Evolutionary conservation across 2,113 vertebrate species (phyloP), one percentile per base, ranked within the genome.

Genomic region (Scophthalmus maximus): DNA sequence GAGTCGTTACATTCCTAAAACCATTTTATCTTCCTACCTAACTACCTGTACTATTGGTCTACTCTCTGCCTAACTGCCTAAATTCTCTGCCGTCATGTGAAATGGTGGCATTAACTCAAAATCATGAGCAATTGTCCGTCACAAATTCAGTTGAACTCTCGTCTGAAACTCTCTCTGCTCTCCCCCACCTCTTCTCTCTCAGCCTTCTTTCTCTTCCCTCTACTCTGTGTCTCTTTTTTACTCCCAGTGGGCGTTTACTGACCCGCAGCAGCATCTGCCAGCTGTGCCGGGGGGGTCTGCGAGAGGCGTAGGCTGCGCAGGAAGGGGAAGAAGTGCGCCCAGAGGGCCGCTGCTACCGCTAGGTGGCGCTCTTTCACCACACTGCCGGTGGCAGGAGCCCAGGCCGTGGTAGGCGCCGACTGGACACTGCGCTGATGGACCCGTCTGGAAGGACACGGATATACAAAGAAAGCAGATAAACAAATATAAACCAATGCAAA

Each of bases 261-360:
- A 99, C 97, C 97, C 96, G 97, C 96, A 79, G 96, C 97, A 10
- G 95, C 92, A 74, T 98, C 96, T 11, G 97, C 96, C 68, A 98
- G 92, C 83, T 95, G 96, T 72, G 92, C 79, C 18, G 95, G 94
- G 3, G 94, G 94, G 0, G 84, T 93, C 88, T 95, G 95, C 8
- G 96, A 94, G 88, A 98, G 95, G 73, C 96, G 95, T 73, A 96
- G 93, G 86, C 93, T 94, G 82, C 95, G 95, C 83, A 98, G 83
- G 85, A 94, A 97, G 4, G 96, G 95, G 75, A 97, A 98, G 91
- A 98, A 98, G 83, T 98, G 96, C 23, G 81, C 93, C 98, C 98
- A 99, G 12, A 98, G 95, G 12, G 94, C 93, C 1, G 80, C 74
- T 59, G 96, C 95, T 3, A 95, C 94, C 84, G 95, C 96, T 91